Percentiles rank a stretch among this genome's conserved stretches.
These are phyloP conservation scores for Netelia virgata DNA, from an alignment of 2,888 invertebrate genomes.

Conservation along the genomic window DNA sequence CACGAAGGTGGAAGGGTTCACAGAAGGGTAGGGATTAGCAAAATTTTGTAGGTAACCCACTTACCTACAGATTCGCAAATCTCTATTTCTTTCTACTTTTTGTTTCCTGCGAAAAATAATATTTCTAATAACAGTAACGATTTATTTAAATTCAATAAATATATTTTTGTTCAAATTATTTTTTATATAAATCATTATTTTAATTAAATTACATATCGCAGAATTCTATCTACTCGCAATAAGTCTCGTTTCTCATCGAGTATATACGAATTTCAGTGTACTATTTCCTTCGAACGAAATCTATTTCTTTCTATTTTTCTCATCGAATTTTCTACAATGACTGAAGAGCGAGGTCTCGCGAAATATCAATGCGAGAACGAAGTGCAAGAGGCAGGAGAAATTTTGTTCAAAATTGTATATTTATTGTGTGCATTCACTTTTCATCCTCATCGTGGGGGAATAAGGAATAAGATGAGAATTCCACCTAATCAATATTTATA, in stretches of 20 bases:
- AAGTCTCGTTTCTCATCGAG: background rate
- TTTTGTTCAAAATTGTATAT: background rate
- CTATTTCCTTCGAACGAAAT: conserved; percentile 12
- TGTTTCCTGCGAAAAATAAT: too few relatives aligned
- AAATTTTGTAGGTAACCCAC: conserved; percentile 5
- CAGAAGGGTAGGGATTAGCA: background rate
- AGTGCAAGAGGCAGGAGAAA: too few relatives aligned
- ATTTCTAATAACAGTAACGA: too few relatives aligned
- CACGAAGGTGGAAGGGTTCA: background rate
- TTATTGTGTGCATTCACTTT: conserved; percentile 6
- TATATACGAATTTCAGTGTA: background rate
- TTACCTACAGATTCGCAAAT: background rate
- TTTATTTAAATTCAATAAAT: too few relatives aligned
- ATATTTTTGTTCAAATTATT: too few relatives aligned
- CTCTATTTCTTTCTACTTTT: background rate
- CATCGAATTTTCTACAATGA: conserved; percentile 3
- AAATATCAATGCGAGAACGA: background rate
- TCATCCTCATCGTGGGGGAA: background rate
- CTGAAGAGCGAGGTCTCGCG: background rate
- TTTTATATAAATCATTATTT: background rate
- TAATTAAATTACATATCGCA: background rate
- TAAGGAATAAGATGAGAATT: background rate
- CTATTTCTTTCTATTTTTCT: background rate
- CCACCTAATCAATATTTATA: conserved; percentile 3
- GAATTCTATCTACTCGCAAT: background rate